phyloP scores from a whole-genome alignment of 2,113 vertebrate genomes.

The Gymnarchus niloticus region DNA sequence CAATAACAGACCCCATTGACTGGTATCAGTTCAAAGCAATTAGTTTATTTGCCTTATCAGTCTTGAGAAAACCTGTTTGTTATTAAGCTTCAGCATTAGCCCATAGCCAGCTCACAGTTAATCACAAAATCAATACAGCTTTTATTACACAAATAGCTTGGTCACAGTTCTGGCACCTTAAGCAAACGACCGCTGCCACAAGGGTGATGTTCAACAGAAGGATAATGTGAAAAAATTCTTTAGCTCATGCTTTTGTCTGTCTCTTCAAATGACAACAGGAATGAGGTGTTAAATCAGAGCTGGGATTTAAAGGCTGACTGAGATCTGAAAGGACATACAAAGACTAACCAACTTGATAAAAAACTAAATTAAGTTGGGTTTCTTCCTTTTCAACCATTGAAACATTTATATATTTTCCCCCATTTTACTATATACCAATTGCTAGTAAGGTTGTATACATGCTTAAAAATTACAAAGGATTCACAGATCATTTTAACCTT shows the following conservation, averaged over 20 bases:
- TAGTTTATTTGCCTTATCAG: neutral
- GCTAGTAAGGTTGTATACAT: neutral
- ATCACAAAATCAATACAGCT: neutral
- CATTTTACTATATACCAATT: neutral
- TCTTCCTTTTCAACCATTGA: neutral
- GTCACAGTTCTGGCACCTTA: neutral
- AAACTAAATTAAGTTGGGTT: neutral
- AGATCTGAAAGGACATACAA: too few species aligned
- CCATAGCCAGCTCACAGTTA: neutral
- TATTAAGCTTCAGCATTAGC: neutral
- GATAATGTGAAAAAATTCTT: neutral
- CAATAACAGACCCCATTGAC: neutral
- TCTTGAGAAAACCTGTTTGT: neutral
- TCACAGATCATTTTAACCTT: neutral
- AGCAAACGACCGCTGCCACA: neutral
- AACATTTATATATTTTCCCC: neutral
- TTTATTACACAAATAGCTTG: neutral
- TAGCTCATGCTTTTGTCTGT: neutral
- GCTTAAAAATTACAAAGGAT: neutral
- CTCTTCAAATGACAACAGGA: neutral
- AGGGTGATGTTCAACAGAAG: neutral
- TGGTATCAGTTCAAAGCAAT: neutral
- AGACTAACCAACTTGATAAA: neutral
- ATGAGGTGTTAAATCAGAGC: neutral
- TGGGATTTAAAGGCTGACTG: neutral